Conservation (phyloP, 2,888 invertebrate species). For the Drosophila buzzatii region DNA sequence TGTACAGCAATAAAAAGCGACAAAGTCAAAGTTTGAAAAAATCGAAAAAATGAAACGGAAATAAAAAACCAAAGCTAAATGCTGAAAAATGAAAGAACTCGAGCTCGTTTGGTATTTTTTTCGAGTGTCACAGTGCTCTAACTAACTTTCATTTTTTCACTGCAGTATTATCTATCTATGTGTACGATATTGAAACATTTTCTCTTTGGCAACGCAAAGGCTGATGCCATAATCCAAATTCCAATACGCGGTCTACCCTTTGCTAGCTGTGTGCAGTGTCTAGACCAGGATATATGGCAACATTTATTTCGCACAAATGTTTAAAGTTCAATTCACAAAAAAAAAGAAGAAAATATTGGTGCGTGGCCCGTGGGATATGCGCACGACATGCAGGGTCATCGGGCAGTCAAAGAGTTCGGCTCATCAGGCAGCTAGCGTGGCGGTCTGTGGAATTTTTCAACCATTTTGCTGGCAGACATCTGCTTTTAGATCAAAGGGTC, state of each 20-base stretch:
- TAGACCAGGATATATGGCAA: constrained; percentile 27
- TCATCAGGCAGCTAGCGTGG: constrained; percentile 51
- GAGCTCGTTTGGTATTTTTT: neutral
- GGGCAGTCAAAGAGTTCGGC: constrained; percentile 22
- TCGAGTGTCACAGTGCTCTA: neutral
- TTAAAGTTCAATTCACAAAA: constrained; percentile 45
- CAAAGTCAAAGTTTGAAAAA: neutral
- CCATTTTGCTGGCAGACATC: constrained; percentile 49
- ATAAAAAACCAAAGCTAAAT: neutral
- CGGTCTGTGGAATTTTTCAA: constrained; percentile 49
- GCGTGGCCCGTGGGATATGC: constrained; percentile 15
- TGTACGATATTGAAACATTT: neutral
- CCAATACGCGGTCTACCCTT: neutral
- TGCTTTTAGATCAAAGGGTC: constrained; percentile 71
- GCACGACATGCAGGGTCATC: constrained; percentile 16
- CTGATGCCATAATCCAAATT: constrained; percentile 4
- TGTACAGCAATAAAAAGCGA: neutral
- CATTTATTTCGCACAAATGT: constrained; percentile 54
- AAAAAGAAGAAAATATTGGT: constrained; percentile 20
- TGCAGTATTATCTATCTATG: neutral
- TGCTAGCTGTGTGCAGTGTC: neutral
- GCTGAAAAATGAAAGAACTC: neutral
- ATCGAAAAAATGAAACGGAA: too few species aligned
- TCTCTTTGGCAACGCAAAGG: neutral
- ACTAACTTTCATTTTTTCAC: neutral